Percentiles rank a stretch among this genome's conserved stretches.
Conservation (phyloP, 2,797 vertebrate species). For the Pelodytes ibericus region DNA sequence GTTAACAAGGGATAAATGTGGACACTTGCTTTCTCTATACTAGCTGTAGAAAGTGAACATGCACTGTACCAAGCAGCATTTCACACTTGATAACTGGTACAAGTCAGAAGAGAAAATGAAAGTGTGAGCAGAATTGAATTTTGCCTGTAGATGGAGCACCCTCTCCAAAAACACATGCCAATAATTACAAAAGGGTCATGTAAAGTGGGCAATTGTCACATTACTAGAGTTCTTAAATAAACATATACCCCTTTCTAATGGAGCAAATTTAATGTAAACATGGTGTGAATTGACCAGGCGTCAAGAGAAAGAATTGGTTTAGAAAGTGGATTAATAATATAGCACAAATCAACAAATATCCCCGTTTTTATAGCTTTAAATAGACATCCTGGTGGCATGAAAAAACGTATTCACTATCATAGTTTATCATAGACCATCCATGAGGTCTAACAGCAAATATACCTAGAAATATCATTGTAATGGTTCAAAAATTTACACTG, state of each 20-base stretch:
- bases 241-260: no score
- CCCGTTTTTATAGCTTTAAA: background rate
- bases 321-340: no score
- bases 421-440: background rate
- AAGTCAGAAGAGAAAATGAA: background rate
- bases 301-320: no score
- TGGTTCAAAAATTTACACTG: conserved; percentile 30
- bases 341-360: background rate
- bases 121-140: conserved; percentile 23
- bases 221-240: no score
- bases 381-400: no score
- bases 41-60: background rate
- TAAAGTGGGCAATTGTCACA: background rate
- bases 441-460: conserved; percentile 7
- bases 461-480: conserved; percentile 1
- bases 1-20: no score
- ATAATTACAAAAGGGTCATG: conserved; percentile 10
- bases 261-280: no score
- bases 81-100: conserved; percentile 24
- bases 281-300: no score
- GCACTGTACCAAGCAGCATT: background rate
- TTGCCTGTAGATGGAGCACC: conserved; percentile 54
- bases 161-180: conserved; percentile 52
- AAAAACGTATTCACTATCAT: no score
- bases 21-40: background rate